These are phyloP conservation scores for Masnerella sp. DNA, from an alignment of 2,888 invertebrate species.

Conservation along the genomic window DNA sequence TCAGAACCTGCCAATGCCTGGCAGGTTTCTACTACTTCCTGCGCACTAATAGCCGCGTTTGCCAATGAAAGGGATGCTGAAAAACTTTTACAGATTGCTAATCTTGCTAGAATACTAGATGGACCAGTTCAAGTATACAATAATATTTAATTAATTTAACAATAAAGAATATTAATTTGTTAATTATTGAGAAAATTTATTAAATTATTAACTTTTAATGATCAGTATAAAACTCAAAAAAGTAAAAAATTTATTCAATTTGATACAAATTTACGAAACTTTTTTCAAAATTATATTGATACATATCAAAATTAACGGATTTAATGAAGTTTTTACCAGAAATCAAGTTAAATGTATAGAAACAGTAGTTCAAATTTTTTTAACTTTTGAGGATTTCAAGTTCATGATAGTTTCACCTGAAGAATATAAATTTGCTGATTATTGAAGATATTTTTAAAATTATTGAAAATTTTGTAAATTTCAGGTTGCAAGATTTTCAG, in stretches of 20 bases:
- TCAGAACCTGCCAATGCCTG: constrained; percentile 68
- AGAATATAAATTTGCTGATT: no score
- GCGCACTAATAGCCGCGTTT: constrained; percentile 77
- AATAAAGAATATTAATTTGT: no score
- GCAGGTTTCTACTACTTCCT: constrained; percentile 74
- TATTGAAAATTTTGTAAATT: background rate
- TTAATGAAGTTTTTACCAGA: no score
- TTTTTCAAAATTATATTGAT: no score
- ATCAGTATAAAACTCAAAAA: background rate
- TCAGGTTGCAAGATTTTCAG: constrained; percentile 76
- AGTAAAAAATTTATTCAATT: background rate
- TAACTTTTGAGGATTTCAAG: no score
- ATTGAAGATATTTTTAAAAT: background rate
- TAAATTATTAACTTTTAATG: background rate
- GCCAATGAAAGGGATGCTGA: constrained; percentile 76
- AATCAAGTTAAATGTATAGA: no score
- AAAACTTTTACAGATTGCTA: constrained; percentile 74
- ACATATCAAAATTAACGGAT: no score
- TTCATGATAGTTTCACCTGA: no score
- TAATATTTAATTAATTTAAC: background rate
- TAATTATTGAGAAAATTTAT: no score
- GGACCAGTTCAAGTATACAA: constrained; percentile 75
- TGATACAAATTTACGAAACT: background rate
- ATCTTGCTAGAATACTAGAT: constrained; percentile 76
- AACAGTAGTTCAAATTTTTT: no score